Conservation (phyloP, 2,888 invertebrate species). For the Andrena trimmerana region DNA sequence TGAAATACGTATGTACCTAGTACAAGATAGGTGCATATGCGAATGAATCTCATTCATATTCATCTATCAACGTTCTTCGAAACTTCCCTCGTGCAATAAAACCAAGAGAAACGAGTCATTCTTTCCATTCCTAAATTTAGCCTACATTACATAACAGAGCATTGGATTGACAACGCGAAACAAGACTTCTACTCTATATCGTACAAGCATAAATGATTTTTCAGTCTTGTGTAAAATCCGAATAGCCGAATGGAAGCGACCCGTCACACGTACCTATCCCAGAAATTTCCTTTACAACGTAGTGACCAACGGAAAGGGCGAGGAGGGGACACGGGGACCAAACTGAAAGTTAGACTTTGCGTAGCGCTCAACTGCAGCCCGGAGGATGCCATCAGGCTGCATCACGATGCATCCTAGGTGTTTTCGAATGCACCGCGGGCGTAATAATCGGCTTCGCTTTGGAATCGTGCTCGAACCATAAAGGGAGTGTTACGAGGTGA, state of each 20-base stretch:
- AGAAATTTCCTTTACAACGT: constrained; percentile 17
- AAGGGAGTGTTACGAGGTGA: constrained; percentile 72
- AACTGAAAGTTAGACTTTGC: constrained; percentile 10
- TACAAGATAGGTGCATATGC: too few species aligned
- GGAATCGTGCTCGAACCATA: constrained; percentile 69
- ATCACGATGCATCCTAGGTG: constrained; percentile 21
- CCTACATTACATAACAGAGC: too few species aligned
- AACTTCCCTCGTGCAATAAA: too few species aligned
- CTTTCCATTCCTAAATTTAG: too few species aligned
- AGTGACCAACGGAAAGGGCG: background rate
- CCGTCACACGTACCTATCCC: background rate
- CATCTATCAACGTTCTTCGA: too few species aligned
- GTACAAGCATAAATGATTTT: too few species aligned
- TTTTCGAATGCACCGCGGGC: constrained; percentile 46
- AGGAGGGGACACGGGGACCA: background rate
- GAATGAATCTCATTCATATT: too few species aligned
- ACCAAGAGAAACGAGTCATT: too few species aligned
- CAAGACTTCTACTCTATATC: too few species aligned
- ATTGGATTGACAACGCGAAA: too few species aligned
- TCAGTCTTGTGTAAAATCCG: background rate
- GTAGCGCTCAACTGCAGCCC: background rate
- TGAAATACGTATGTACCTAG: too few species aligned
- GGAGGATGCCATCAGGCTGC: constrained; percentile 31
- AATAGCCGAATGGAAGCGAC: background rate
- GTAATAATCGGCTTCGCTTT: constrained; percentile 54